These are phyloP conservation scores for Bathybates hornii DNA, from an alignment of 2,113 vertebrate genomes.

Conservation along the genomic window DNA sequence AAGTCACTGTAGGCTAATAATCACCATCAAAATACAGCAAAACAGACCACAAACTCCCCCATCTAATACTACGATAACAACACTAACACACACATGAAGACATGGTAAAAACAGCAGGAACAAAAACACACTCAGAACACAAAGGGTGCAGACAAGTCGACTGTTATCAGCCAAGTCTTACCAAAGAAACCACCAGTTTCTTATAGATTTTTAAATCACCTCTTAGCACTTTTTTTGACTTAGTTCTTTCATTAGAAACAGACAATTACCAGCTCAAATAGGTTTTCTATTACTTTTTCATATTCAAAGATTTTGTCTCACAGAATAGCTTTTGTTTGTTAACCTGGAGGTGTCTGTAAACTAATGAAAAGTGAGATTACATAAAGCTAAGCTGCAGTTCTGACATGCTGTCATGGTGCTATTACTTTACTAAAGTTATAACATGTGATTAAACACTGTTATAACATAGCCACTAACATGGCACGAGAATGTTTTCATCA, in stretches of 20 bases:
- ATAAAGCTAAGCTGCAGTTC: not conserved
- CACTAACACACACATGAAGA: not conserved
- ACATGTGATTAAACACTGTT: not conserved
- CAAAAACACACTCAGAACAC: slow-evolving; percentile 7
- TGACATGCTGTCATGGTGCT: not conserved
- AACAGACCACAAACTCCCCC: not conserved
- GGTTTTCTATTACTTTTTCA: not conserved
- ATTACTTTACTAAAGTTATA: not conserved
- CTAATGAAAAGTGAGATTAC: not conserved
- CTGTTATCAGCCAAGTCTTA: not conserved
- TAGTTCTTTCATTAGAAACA: slow-evolving; percentile 38
- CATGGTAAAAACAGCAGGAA: slow-evolving; percentile 32
- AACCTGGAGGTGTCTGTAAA: not conserved
- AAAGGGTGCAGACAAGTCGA: slow-evolving; percentile 14
- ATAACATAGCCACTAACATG: not conserved
- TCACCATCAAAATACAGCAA: not conserved
- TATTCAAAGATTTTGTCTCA: not conserved
- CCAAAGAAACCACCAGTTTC: not conserved
- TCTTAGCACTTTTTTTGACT: not conserved
- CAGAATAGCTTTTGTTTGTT: not conserved
- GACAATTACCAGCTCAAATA: not conserved
- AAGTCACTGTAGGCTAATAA: not conserved
- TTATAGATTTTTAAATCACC: not conserved
- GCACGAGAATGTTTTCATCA: not conserved
- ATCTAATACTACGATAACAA: not conserved